phyloP scores from a whole-genome alignment of 2,797 vertebrate species.

The Neosilurus mollespiculum region DNA sequence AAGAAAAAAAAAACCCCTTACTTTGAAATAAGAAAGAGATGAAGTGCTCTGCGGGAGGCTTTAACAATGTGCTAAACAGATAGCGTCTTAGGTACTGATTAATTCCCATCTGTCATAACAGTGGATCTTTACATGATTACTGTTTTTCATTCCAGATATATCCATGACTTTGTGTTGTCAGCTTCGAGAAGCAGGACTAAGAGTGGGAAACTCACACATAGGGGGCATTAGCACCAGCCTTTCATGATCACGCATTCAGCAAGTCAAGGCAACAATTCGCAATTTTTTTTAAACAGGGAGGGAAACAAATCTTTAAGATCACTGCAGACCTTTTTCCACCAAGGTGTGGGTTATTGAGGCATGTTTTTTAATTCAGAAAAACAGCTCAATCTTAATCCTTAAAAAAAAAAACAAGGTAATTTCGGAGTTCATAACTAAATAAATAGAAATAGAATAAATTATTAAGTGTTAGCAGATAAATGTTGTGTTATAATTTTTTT shows the following conservation, averaged over 20 bases:
- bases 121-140: slow-evolving; percentile 1
- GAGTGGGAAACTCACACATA: slow-evolving; percentile 37
- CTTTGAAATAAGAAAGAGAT: neutral
- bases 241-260: slow-evolving; percentile 59
- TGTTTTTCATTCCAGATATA: neutral
- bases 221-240: slow-evolving; percentile 25
- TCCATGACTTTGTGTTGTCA: neutral
- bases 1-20: neutral
- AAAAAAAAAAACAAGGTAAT: neutral
- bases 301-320: neutral
- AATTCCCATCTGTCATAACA: neutral
- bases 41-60: neutral
- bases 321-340: neutral
- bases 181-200: neutral
- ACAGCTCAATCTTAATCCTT: neutral
- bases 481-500: too few relatives aligned
- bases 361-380: neutral
- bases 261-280: slow-evolving; percentile 28
- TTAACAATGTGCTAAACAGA: neutral
- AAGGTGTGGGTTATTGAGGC: neutral
- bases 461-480: too few relatives aligned
- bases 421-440: neutral
- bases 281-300: neutral
- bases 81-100: neutral
- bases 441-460: too few relatives aligned